phyloP scores from a whole-genome alignment of 64 coral and sea anemone genomes.

The Acropora tenuis region DNA sequence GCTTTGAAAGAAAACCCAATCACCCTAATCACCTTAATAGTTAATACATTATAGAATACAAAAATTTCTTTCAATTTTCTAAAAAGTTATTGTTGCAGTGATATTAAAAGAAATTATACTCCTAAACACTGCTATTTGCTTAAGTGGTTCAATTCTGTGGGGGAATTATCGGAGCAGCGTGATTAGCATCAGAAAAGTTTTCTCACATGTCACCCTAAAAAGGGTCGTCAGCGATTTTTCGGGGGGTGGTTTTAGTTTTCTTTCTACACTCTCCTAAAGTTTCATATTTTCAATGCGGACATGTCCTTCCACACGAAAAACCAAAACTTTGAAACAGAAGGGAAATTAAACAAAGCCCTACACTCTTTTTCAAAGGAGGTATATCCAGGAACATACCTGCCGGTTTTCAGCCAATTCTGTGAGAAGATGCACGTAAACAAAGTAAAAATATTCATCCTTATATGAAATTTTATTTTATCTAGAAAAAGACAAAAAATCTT shows the following conservation, averaged over 20 bases:
- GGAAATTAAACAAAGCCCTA: neutral
- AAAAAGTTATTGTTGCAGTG: neutral
- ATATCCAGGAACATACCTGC: neutral
- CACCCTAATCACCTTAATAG: conserved; percentile 2
- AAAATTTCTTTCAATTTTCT: neutral
- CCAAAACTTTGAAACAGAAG: neutral
- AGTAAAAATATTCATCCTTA: conserved; percentile 3
- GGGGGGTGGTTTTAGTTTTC: neutral
- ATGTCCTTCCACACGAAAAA: neutral
- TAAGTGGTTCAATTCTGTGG: neutral
- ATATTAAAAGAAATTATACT: conserved; percentile 7
- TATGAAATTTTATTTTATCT: conserved; percentile 1
- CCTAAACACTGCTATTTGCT: neutral
- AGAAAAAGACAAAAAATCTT: conserved; percentile 14
- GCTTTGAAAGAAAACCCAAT: conserved; percentile 1
- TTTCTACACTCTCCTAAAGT: conserved; percentile 6
- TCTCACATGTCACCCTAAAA: neutral
- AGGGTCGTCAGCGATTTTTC: neutral
- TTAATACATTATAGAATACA: conserved; percentile 22
- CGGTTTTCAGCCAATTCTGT: neutral
- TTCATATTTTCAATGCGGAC: neutral
- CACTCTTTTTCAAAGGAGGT: neutral
- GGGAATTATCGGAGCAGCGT: neutral
- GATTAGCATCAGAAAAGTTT: neutral
- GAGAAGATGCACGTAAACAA: neutral